Evolutionary conservation across 2,888 invertebrate species (phyloP), one percentile per base, ranked within the genome.

Genomic region (Gastracanthus pulcherrimus): DNA sequence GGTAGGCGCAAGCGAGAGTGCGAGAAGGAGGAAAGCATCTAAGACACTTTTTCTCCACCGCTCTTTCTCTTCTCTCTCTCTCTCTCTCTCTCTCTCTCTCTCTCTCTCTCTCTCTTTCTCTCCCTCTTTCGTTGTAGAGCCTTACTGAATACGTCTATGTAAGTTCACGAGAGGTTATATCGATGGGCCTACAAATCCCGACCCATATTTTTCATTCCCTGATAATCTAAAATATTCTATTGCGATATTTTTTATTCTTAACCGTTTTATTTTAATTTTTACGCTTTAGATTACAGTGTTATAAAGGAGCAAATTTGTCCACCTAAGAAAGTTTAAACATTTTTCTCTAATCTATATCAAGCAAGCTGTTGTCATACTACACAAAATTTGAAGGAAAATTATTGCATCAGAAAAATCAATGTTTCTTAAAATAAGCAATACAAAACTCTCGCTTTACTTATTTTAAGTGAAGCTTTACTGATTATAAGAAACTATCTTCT

Each of bases 1-100:
- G 75, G 19, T 13, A 64, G 60, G 23, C 66, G 72, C 78, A 38
- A 36, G 51, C 29, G 66, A 34, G 38, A 48, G 36, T 6, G 64
- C 38, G 31, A 64, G 41, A 66, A 38, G 55, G 38, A 51, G n/a
- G 62, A 62, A 19, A 19, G 36, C 31, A 64, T 71, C 67, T 4
- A 62, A 60, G 58, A 74, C 41, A 31, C 60, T 26, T 64, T 29
- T 23, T 60, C 34, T n/a, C 9, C 11, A 19, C 16, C 45, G 31
- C 36, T 55, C 36, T 11, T 48, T 11, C 31, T 34, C 19, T 45
- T 45, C 31, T 48, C 29, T 41, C 31, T n/a, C 45, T 29, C 48
- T 29, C 16, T 26, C 16, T 1, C 26, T n/a, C 31, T 36, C 0
- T 41, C 29, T 34, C 26, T 16, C 11, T 3, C 29, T 5, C 67